Evolutionary conservation across 2,113 vertebrate genomes (phyloP).

Genomic region (Plecotus auritus): DNA sequence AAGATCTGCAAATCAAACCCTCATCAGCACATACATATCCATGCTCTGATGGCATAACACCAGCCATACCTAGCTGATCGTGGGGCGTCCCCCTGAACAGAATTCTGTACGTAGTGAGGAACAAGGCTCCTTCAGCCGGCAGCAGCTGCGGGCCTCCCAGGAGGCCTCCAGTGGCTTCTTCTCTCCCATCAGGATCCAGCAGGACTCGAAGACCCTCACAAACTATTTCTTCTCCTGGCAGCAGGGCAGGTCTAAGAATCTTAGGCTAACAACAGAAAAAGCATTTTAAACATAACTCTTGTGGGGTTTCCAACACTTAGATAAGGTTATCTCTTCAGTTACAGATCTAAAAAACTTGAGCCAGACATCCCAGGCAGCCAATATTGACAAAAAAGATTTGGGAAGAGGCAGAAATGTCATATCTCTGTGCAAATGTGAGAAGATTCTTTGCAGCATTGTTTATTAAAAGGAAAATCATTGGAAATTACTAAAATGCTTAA

Average conservation of each 20-base stretch:
- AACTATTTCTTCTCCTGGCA: slow-evolving; percentile 96
- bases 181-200: slow-evolving; percentile 94
- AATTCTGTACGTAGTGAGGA: slow-evolving; percentile 96
- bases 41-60: background rate
- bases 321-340: slow-evolving; percentile 1
- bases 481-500: slow-evolving; percentile 25
- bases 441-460: background rate
- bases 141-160: slow-evolving; percentile 96
- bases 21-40: background rate
- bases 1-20: background rate
- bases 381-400: slow-evolving; percentile 24
- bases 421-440: slow-evolving; percentile 11
- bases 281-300: slow-evolving; percentile 56
- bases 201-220: slow-evolving; percentile 95
- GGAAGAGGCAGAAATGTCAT: slow-evolving; percentile 4
- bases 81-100: slow-evolving; percentile 97
- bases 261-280: slow-evolving; percentile 87
- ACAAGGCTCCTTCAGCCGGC: slow-evolving; percentile 97
- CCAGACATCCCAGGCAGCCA: background rate
- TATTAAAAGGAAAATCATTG: background rate
- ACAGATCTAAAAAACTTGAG: background rate
- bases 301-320: background rate
- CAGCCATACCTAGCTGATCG: slow-evolving; percentile 90
- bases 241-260: slow-evolving; percentile 92
- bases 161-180: slow-evolving; percentile 94